These are phyloP conservation scores for Tinea pellionella DNA, from an alignment of 2,888 invertebrate genomes.

Conservation along the genomic window DNA sequence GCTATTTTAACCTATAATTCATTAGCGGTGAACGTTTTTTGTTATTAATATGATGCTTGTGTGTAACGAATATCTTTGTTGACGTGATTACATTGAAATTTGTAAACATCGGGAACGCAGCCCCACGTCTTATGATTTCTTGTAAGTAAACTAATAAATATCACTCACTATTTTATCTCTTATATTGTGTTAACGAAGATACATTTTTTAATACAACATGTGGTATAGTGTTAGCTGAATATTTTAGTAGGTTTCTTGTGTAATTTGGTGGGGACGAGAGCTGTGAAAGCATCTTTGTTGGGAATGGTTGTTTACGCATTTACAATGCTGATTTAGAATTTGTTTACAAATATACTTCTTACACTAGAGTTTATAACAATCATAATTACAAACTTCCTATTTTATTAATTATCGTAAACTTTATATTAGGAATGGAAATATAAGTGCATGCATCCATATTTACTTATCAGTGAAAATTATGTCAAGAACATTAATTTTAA, in stretches of 20 bases:
- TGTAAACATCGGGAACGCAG: constrained; percentile 64
- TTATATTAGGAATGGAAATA: background rate
- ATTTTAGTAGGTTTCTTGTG: constrained; percentile 23
- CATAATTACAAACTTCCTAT: background rate
- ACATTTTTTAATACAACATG: too few relatives aligned
- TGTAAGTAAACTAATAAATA: constrained; percentile 42
- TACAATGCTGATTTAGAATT: background rate
- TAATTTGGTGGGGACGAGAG: constrained; percentile 21
- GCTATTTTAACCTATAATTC: constrained; percentile 21
- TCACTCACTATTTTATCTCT: constrained; percentile 31
- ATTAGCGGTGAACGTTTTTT: background rate
- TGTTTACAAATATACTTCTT: background rate
- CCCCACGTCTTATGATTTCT: constrained; percentile 67
- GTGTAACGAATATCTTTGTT: constrained; percentile 23
- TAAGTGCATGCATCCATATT: background rate
- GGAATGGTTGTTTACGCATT: background rate
- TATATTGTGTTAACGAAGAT: constrained; percentile 26
- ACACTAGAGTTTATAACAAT: background rate
- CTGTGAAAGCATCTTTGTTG: background rate
- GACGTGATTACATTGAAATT: constrained; percentile 31
- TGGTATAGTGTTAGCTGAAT: background rate
- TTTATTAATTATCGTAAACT: background rate
- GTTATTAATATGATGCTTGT: constrained; percentile 44
- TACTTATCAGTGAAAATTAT: background rate
- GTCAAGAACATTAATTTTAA: background rate